Conservation (phyloP, 1,140 invertebrate species). For the Drosophila bipectinata region DNA sequence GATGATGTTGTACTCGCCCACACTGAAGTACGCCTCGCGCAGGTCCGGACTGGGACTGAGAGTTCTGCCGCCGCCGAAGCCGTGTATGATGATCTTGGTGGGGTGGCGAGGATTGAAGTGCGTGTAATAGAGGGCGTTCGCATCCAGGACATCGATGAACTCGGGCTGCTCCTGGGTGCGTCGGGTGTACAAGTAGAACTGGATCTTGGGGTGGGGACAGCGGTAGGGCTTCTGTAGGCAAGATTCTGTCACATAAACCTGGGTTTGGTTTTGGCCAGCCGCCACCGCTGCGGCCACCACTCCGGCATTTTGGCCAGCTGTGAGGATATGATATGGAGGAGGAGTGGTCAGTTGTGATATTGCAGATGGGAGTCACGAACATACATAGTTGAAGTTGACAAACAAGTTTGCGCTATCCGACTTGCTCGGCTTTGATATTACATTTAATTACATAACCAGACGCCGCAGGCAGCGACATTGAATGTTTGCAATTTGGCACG, state of each 20-base stretch:
- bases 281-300: constrained; percentile 66
- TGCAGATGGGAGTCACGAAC: constrained; percentile 4
- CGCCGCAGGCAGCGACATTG: constrained; percentile 62
- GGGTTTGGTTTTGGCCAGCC: constrained; percentile 69
- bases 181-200: constrained; percentile 93
- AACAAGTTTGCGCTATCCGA: constrained; percentile 48
- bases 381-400: constrained; percentile 36
- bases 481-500: constrained; percentile 67
- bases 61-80: constrained; percentile 91
- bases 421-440: constrained; percentile 18
- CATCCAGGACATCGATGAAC: constrained; percentile 88
- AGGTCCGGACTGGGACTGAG: constrained; percentile 92
- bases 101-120: constrained; percentile 90
- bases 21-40: constrained; percentile 90
- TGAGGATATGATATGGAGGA: constrained; percentile 12
- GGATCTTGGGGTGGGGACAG: constrained; percentile 92
- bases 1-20: constrained; percentile 93
- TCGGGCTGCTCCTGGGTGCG: constrained; percentile 90
- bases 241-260: constrained; percentile 90
- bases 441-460: constrained; percentile 57
- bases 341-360: not conserved
- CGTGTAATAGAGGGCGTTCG: constrained; percentile 88
- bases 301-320: constrained; percentile 67
- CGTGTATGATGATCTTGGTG: constrained; percentile 92
- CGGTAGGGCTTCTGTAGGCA: constrained; percentile 91